Evolutionary conservation across 2,797 vertebrate genomes (phyloP), one percentile per base, ranked within the genome.

Genomic region (Myotis pilosus): DNA sequence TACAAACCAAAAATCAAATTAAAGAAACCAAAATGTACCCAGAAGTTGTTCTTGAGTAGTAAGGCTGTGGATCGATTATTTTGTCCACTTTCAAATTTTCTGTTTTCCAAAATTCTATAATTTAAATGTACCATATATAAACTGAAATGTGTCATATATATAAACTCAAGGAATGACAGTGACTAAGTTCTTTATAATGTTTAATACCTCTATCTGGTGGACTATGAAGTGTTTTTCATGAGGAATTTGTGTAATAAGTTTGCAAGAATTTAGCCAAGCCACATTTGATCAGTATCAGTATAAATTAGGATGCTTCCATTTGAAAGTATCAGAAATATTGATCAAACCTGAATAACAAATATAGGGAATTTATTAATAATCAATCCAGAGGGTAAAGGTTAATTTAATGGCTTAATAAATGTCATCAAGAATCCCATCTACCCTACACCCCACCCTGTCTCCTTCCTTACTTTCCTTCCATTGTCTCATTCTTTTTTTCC

Each of bases 11-110:
- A n/a, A 80, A 38, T 88, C 36, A 93, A 44, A 87, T 38, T 78
- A 33, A 84, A 75, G 62, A 86, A 87, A 68, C 1, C 38, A 74
- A 92, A 89, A 92, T 76, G 30, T 62, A 76, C 60, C 30, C 41
- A 81, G n/a, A 92, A 51, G 11, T 64, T 51, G 30, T n/a, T 87
- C 81, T 95, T 60, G 19, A 28, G 8, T 71, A 12, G 28, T 71
- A 87, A 87, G n/a, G 84, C 38, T 23, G 30, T 25, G 12, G 28
- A 8, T 84, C 28, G 30, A 36, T 83, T 53, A 49, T 75, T 97
- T 69, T 92, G 38, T 84, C 49, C 69, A 81, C 49, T 88, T 83
- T 82, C 20, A 95, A 81, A 82, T 92, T 74, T 75, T 64, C 22
- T 89, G 4, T 75, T 90, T 72, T 60, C 15, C 8, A 78, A 64